A percentile compares a stretch with the other conserved stretches of the same genome.
Evolutionary conservation across 30 jellyfish, hydroid and myxozoan species (phyloP).

Genomic region (Hydra vulgaris): DNA sequence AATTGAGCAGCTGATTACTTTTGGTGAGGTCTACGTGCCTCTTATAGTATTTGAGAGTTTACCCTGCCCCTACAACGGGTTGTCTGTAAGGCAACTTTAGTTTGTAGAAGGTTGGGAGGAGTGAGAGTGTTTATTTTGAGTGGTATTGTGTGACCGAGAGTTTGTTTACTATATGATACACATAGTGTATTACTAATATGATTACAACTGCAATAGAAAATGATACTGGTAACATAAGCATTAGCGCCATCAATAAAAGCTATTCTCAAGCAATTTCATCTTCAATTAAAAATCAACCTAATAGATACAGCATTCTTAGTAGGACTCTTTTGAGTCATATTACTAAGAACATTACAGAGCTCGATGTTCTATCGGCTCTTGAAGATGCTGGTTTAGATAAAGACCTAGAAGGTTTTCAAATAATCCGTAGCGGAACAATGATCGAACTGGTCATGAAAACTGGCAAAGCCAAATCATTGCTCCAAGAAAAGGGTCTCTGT

Average conservation of each 20-base stretch:
- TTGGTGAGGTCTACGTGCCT: background rate
- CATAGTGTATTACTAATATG: no score
- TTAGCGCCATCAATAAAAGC: background rate
- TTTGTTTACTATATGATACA: no score
- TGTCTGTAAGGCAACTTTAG: no score
- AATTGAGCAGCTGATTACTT: background rate
- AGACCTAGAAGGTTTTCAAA: background rate
- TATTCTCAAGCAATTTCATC: background rate
- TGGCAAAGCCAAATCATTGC: background rate
- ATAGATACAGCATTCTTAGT: background rate
- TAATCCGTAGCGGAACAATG: background rate
- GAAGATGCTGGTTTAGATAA: background rate
- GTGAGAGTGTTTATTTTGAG: no score
- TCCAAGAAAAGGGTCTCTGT: background rate
- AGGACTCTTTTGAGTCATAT: background rate
- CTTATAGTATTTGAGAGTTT: no score
- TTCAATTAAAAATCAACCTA: no score
- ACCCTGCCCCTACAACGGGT: no score
- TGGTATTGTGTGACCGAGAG: no score
- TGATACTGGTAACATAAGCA: no score
- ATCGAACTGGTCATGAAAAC: background rate
- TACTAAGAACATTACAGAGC: background rate
- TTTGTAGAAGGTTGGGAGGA: no score
- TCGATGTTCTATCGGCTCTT: background rate
- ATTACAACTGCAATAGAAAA: no score